Evolutionary conservation across 2,888 invertebrate genomes (phyloP), one percentile per base, ranked within the genome.

Genomic region (Leucoma salicis): DNA sequence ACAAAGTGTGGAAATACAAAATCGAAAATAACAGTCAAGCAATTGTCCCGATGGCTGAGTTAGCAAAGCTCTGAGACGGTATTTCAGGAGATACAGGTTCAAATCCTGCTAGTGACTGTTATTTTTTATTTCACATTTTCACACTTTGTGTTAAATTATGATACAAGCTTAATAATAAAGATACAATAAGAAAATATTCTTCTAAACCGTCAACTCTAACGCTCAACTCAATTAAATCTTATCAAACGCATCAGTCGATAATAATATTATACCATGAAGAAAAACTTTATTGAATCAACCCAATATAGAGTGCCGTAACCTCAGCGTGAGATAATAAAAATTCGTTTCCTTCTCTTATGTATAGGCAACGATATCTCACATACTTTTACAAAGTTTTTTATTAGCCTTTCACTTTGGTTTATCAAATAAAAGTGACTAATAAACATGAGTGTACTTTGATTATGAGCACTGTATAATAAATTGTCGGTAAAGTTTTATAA

Each of bases 251-350:
- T 8, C 7, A 10, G 14, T 28, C 35, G 7, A 25, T 31, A 24
- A 13, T 18, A 12, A 16, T 24, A 24, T 13, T 14, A 29, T 21
- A 25, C 6, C 10, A 7, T 11, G 24, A 44, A n/a, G 16, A 29
- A 28, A 46, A 49, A 35, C 18, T 31, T 42, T 44, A 51, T 38
- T 35, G 34, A 35, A 42, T 31, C 36, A 40, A 46, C 33, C 35
- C 16, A 39, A 27, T 37, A 21, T 46, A 40, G 14, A 27, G 25
- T 14, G 3, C 31, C 28, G 34, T 35, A 39, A 35, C 18, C 36
- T 8, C 12, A 6, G 14, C 38, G 14, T 25, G 14, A 27, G 31
- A 29, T 35, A 34, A 35, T 40, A 39, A 35, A 28, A 46, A 42
- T 36, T 8, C 31, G 24, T 41, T 49, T 40, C 29, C 33, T 13